Evolutionary conservation across 2,888 invertebrate genomes (phyloP).

Genomic region (Drosophila longiperda): DNA sequence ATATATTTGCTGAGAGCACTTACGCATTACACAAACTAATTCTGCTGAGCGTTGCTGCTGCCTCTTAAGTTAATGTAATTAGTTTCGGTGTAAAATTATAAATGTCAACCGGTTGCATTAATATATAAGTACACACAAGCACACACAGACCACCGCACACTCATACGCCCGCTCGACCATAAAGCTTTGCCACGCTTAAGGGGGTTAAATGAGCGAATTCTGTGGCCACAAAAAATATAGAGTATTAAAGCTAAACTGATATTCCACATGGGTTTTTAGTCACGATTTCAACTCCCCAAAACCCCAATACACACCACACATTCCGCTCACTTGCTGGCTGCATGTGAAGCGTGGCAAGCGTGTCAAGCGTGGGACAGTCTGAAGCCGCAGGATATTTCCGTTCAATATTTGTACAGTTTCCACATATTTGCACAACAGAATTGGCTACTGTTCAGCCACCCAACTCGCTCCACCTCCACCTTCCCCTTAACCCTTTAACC

Average conservation of each 20-base stretch:
- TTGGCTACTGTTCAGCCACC: constrained; percentile 44
- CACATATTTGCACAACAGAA: constrained; percentile 65
- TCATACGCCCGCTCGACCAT: constrained; percentile 18
- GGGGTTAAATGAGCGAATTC: constrained; percentile 48
- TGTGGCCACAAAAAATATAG: constrained; percentile 27
- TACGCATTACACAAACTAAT: constrained; percentile 73
- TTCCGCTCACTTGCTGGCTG: background rate
- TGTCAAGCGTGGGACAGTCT: constrained; percentile 42
- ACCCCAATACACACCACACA: background rate
- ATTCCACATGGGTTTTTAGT: constrained; percentile 31
- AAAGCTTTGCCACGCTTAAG: constrained; percentile 50
- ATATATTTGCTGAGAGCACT: constrained; percentile 36
- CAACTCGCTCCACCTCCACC: background rate
- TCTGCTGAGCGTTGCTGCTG: constrained; percentile 47
- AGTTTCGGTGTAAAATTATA: constrained; percentile 73
- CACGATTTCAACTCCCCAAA: constrained; percentile 9
- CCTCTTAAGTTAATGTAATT: constrained; percentile 73
- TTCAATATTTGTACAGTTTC: constrained; percentile 75
- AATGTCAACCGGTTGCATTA: constrained; percentile 59
- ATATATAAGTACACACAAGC: constrained; percentile 17
- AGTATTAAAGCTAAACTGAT: constrained; percentile 34
- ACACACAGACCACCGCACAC: constrained; percentile 6
- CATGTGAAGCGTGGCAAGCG: constrained; percentile 31
- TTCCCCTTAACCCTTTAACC: background rate
- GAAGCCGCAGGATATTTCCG: constrained; percentile 74